Base-by-base conservation (phyloP, 2,888 invertebrate genomes). In the Tortrix viridana region DNA sequence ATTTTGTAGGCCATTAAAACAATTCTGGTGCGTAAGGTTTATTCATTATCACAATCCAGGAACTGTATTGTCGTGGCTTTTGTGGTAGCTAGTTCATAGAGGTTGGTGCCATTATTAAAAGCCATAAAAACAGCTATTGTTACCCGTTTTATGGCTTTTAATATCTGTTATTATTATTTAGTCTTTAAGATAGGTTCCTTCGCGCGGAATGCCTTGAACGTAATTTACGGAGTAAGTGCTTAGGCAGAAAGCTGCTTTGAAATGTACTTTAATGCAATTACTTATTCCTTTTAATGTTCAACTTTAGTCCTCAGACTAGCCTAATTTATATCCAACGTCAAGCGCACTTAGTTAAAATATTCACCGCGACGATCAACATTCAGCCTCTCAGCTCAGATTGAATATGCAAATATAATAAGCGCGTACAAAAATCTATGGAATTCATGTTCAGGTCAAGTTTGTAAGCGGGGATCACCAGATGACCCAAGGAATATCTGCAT, bases 71-170 rank as follows among this genome's bases (percentile, higher is more conserved):
- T 43, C 58, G 38, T 48, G 56, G 56, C 46, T 48, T 63, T 53
- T 58, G 63, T 48, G 63, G 58, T 46, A 38, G 52, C 44, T 46
- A 47, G 63, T 52, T 62, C 53, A 47, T 43, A 47, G 52, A 63
- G 47, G 60, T 55, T 18, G 48, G 48, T 14, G 54, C 46, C n/a
- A 53, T 63, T 63, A 62, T 62, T 62, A 62, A 58, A 63, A 58
- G 47, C 47, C 9, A 63, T 63, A 63, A 58, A 54, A 63, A 43
- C 58, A 16, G 52, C 63, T 26, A 63, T 62, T 57, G 57, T 57
- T 32, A 62, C 57, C 20, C 23, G 16, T 58, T 57, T 63, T 63
- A 63, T 63, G 46, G 52, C 58, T 41, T 63, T 63, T 53, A 48
- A 58, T 63, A 47, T 53, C 43, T 32, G 38, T 50, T 57, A 46